phyloP scores from a whole-genome alignment of 2,113 vertebrate genomes.

The Apaloderma vittatum region DNA sequence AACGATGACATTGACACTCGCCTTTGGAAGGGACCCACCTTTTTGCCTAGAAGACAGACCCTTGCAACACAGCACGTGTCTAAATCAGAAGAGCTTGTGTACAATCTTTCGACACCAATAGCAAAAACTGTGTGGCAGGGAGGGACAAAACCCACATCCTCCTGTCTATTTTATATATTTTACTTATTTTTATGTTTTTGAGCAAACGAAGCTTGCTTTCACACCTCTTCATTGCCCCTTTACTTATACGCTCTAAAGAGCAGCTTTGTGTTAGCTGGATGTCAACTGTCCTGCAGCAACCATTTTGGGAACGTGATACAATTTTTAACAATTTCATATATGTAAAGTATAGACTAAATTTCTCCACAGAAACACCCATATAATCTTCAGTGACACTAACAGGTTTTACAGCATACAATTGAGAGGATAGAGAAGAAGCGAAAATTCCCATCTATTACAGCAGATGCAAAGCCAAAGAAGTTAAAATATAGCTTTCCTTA shows the following conservation, averaged over 20 bases:
- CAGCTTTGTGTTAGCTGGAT: neutral
- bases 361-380: neutral
- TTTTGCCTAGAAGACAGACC: neutral
- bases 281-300: neutral
- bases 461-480: neutral
- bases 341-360: neutral
- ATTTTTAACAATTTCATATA: neutral
- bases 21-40: neutral
- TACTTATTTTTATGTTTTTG: neutral
- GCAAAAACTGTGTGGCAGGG: neutral
- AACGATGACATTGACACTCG: neutral
- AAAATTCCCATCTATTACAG: slow-evolving; percentile 21
- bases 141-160: accelerated
- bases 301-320: neutral
- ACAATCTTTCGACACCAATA: neutral
- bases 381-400: slow-evolving; percentile 40
- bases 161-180: neutral
- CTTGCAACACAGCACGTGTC: neutral
- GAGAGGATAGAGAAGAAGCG: neutral
- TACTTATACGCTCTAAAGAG: neutral
- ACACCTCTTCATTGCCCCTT: neutral
- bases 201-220: neutral
- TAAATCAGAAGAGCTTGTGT: neutral
- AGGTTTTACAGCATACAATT: slow-evolving; percentile 9
- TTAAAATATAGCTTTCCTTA: neutral